Base-by-base conservation (phyloP, 2,797 vertebrate genomes). In the Momotus momota region DNA sequence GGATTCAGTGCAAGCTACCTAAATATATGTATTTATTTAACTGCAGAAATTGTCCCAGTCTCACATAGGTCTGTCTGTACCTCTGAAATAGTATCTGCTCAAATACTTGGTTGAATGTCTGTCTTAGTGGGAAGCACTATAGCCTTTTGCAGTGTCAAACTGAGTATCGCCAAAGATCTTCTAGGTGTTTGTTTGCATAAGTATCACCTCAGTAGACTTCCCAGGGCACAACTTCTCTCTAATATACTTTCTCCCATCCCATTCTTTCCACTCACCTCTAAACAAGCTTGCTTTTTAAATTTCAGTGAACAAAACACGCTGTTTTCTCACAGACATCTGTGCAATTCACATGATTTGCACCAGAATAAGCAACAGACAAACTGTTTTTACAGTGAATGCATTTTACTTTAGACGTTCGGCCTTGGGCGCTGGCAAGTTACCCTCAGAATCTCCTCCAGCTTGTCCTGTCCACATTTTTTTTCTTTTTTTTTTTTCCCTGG, bases 401-500 rank as follows among this genome's bases (percentile, higher is more conserved):
- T 93, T 93, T 95, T 90, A 67, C 29, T 89, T 69, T 21, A 58
- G 51, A 13, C 66, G 57, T 73, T 89, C 66, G 62, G 48, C 65
- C 67, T 80, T 74, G 48, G 74, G 45, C 65, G 51, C 46, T 69
- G 72, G 33, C 51, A 93, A 33, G 23, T 74, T 89, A 81, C 41
- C 35, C n/a, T 81, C 49, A 86, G 21, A 94, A 72, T 77, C 58
- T 88, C 58, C 75, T 83, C 51, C 52, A 74, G 45, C 16, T 83
- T 96, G 62, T 40, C 85, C 65, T 94, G 95, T 94, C 48, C 77
- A 85, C 2, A 66, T 45, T 84, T 31, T 20, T 38, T 67, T 88
- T 71, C 35, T 35, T 69, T 16, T 11, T 31, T 11, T 31, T 35
- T 38, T 60, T 45, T 22, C 61, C 22, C 16, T 27, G 6, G 38